Percentiles rank a stretch among this genome's conserved stretches.
These are phyloP conservation scores for Eretmochelys imbricata DNA, from an alignment of 2,113 vertebrate genomes.

Conservation along the genomic window DNA sequence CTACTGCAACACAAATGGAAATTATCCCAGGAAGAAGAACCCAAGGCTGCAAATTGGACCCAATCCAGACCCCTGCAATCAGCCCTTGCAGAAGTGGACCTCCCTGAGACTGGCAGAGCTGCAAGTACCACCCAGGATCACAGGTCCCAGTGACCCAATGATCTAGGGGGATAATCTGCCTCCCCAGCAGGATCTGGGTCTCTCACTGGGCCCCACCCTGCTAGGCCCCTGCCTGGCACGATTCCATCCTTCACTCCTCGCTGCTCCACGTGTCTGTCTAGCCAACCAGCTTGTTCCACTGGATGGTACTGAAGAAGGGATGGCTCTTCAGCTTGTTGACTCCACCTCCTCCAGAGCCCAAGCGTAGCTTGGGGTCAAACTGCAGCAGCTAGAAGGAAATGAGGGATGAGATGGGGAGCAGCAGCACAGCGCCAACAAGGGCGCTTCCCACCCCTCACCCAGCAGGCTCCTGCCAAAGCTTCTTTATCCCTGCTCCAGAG, in stretches of 20 bases:
- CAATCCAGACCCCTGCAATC: not conserved
- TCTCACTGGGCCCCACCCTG: not conserved
- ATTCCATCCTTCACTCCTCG: not conserved
- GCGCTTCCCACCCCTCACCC: not conserved
- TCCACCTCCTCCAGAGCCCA: constrained; percentile 88
- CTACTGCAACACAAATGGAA: not conserved
- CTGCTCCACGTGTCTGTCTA: constrained; percentile 53
- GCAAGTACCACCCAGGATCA: not conserved
- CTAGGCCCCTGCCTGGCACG: not conserved
- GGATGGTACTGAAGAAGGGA: constrained; percentile 89
- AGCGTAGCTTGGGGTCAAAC: constrained; percentile 86
- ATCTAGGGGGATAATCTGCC: not conserved
- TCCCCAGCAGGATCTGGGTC: not conserved
- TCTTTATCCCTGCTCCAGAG: fast-evolving
- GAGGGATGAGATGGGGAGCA: not conserved
- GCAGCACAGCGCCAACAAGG: not conserved
- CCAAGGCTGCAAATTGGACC: not conserved
- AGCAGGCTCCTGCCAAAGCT: not conserved
- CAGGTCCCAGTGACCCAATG: not conserved
- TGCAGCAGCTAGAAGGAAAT: constrained; percentile 86
- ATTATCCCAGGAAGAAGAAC: not conserved
- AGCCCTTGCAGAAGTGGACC: not conserved
- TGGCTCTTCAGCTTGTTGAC: constrained; percentile 92
- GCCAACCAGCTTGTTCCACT: constrained; percentile 87
- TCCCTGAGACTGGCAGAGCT: not conserved